Evolutionary conservation across 1,140 invertebrate genomes (phyloP).

Genomic region (Euura lappo): DNA sequence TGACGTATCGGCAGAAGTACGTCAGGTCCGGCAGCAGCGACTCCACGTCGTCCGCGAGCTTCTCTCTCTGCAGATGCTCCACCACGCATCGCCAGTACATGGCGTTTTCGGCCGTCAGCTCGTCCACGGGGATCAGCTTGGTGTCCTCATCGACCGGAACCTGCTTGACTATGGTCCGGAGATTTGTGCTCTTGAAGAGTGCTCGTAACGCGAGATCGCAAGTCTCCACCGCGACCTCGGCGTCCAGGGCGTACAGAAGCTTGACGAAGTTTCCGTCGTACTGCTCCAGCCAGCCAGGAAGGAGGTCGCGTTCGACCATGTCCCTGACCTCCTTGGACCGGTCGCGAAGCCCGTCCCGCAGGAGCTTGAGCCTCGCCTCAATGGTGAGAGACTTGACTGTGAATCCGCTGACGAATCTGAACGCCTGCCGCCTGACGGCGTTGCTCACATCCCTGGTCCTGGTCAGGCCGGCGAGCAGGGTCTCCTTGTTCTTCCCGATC

Average conservation of each 20-base stretch:
- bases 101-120: constrained; percentile 64
- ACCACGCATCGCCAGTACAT: constrained; percentile 70
- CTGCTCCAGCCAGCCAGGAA: constrained; percentile 71
- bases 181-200: constrained; percentile 40
- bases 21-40: constrained; percentile 63
- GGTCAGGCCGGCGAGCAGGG: constrained; percentile 65
- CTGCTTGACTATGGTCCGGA: constrained; percentile 40
- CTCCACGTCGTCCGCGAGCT: constrained; percentile 54
- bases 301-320: constrained; percentile 57
- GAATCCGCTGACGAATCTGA: constrained; percentile 73
- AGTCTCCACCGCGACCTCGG: constrained; percentile 48
- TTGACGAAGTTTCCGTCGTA: constrained; percentile 67
- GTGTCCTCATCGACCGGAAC: constrained; percentile 42
- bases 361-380: constrained; percentile 68
- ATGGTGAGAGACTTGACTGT: constrained; percentile 73
- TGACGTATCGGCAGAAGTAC: constrained; percentile 62
- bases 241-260: constrained; percentile 69
- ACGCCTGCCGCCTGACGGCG: constrained; percentile 75
- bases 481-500: constrained; percentile 53
- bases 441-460: constrained; percentile 78
- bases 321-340: constrained; percentile 61
- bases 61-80: constrained; percentile 54
- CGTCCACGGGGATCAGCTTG: constrained; percentile 63
- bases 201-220: constrained; percentile 36
- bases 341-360: constrained; percentile 73